These are phyloP conservation scores for Limulus polyphemus DNA, from an alignment of 2,888 invertebrate species.

Conservation along the genomic window DNA sequence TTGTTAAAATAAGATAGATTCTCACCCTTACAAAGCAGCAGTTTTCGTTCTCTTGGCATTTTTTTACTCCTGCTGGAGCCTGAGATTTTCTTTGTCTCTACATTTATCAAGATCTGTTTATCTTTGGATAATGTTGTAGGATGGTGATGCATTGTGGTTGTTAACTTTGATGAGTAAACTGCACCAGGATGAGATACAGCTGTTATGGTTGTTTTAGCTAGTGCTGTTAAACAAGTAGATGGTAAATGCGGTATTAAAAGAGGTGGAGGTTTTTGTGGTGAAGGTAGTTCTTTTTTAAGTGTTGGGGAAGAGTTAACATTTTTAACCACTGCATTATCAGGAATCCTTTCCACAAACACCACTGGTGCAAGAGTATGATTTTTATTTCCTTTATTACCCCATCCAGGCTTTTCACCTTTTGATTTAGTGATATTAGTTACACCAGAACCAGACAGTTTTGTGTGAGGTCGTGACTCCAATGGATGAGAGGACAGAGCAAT, in stretches of 20 bases:
- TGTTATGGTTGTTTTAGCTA: too few relatives aligned
- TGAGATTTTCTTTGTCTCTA: background rate
- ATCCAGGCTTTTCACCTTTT: conserved; percentile 3
- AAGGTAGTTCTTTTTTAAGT: conserved; percentile 20
- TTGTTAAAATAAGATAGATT: background rate
- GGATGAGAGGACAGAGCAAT: too few relatives aligned
- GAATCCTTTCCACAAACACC: conserved; percentile 35
- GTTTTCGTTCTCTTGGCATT: conserved; percentile 23
- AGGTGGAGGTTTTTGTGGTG: conserved; percentile 23
- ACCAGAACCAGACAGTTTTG: too few relatives aligned
- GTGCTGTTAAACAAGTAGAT: too few relatives aligned
- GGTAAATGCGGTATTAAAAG: too few relatives aligned
- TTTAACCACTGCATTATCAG: conserved; percentile 24
- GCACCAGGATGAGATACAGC: too few relatives aligned
- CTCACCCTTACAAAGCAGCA: conserved; percentile 32
- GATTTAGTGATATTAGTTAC: background rate
- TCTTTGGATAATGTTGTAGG: too few relatives aligned
- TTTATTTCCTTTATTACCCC: conserved; percentile 20
- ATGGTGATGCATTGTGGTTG: too few relatives aligned
- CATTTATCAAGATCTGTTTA: too few relatives aligned
- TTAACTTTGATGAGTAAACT: too few relatives aligned
- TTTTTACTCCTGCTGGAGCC: conserved; percentile 16
- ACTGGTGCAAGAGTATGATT: conserved; percentile 32
- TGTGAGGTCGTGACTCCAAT: too few relatives aligned
- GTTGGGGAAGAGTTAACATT: conserved; percentile 5